phyloP scores from a whole-genome alignment of 2,113 vertebrate species.

The Atrichornis clamosus region DNA sequence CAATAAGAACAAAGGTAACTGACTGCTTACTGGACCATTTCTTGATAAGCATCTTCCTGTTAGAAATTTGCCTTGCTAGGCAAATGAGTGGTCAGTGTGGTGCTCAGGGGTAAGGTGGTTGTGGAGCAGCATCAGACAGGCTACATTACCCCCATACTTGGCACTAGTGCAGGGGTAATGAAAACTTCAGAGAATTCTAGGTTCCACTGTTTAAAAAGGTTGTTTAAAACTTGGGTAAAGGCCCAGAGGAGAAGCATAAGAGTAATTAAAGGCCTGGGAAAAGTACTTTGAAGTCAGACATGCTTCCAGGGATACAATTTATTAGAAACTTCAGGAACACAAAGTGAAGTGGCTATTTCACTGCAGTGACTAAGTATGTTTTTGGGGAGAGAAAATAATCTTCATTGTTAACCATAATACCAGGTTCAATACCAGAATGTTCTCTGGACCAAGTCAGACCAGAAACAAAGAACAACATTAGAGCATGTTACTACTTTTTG shows the following conservation, averaged over 20 bases:
- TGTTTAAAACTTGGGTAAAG: not conserved
- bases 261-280: not conserved
- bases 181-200: not conserved
- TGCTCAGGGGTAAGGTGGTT: not conserved
- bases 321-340: not conserved
- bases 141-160: fast-evolving
- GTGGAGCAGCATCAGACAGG: not conserved
- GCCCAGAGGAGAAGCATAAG: not conserved
- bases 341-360: not conserved
- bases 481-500: not conserved
- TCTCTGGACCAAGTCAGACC: not conserved
- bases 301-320: not conserved
- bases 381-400: not conserved
- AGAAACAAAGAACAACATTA: not conserved
- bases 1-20: not conserved
- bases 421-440: not conserved
- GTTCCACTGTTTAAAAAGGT: not conserved
- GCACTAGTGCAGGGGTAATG: fast-evolving
- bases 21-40: not conserved
- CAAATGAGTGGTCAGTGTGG: not conserved
- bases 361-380: not conserved
- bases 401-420: not conserved
- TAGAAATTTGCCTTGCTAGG: not conserved
- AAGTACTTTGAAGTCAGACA: not conserved
- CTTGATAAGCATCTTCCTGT: not conserved